Evolutionary conservation across 2,113 vertebrate species (phyloP), one percentile per base, ranked within the genome.

Genomic region (Otis tarda): DNA sequence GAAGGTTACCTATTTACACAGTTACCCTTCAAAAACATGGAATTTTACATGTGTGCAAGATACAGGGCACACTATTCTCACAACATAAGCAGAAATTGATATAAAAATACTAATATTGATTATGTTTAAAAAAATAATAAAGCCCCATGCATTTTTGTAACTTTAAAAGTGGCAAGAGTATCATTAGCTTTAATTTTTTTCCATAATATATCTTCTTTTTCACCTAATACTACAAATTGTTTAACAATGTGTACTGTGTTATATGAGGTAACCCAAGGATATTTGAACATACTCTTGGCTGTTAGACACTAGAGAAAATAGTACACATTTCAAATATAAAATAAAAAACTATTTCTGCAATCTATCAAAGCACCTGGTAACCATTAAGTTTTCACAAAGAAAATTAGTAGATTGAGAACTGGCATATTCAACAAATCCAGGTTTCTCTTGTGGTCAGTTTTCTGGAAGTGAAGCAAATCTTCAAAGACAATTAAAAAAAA

Each of bases 351-450:
- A 61, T 83, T 97, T 95, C 83, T 60, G 67, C 52, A 50, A 60
- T 60, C 47, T 94, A 95, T 92, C 83, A 92, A 95, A 81, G 92
- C 95, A 97, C 92, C 92, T 97, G 97, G 94, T 91, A 97, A 95
- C 91, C 93, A 98, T 98, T 98, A 97, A 76, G 77, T 84, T 95
- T 95, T 97, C 89, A 95, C 88, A 95, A 93, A 95, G 83, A 92
- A 96, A 94, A 89, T 93, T 45, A 95, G 91, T 76, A 94, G 94
- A 95, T 91, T 70, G 80, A 97, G 56, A 79, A 95, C 83, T 96
- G 92, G 93, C 90, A 89, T 33, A 64, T 30, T 89, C 77, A 92
- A 79, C 53, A 94, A 88, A 87, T 28, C 4, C 16, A 59, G 14
- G 37, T 74, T 96, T 91, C 69, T 83, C 45, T 23, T 80, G 57